These are phyloP conservation scores for Epirrhoe alternata DNA, from an alignment of 2,888 invertebrate genomes.

Conservation along the genomic window DNA sequence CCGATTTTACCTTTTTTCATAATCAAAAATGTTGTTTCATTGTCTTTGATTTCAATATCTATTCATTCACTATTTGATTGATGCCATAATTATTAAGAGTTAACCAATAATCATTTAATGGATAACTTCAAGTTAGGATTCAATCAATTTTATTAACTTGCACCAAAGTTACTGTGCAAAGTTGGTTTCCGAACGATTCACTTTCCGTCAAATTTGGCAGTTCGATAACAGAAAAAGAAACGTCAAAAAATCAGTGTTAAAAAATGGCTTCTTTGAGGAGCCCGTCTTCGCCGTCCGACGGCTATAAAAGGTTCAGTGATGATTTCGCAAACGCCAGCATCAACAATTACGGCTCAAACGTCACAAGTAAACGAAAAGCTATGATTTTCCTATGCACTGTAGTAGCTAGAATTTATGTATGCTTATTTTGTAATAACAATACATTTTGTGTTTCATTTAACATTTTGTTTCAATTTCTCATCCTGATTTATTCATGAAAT, in stretches of 20 bases:
- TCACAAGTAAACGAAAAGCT: constrained; percentile 84
- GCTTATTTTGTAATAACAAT: constrained; percentile 81
- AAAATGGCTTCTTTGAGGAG: constrained; percentile 85
- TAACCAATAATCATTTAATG: too few relatives aligned
- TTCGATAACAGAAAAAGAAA: constrained; percentile 24
- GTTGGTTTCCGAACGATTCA: constrained; percentile 31
- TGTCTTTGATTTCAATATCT: too few relatives aligned
- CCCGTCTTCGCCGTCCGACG: constrained; percentile 86
- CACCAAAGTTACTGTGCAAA: background rate
- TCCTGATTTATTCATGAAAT: constrained; percentile 54
- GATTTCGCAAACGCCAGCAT: constrained; percentile 84
- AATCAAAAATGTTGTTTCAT: too few relatives aligned
- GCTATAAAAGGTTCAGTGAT: constrained; percentile 87
- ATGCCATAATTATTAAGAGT: too few relatives aligned
- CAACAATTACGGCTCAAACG: constrained; percentile 87
- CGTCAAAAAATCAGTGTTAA: constrained; percentile 62
- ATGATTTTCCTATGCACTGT: constrained; percentile 77
- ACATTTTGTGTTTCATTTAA: constrained; percentile 74
- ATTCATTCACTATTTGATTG: too few relatives aligned
- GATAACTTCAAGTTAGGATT: too few relatives aligned
- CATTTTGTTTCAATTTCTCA: constrained; percentile 75
- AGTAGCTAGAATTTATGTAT: constrained; percentile 73
- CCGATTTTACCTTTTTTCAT: background rate
- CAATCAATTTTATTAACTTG: background rate
- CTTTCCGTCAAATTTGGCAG: constrained; percentile 31